Base-by-base conservation (phyloP, 2,797 vertebrate species). In the Pseudocheirus occidentalis region DNA sequence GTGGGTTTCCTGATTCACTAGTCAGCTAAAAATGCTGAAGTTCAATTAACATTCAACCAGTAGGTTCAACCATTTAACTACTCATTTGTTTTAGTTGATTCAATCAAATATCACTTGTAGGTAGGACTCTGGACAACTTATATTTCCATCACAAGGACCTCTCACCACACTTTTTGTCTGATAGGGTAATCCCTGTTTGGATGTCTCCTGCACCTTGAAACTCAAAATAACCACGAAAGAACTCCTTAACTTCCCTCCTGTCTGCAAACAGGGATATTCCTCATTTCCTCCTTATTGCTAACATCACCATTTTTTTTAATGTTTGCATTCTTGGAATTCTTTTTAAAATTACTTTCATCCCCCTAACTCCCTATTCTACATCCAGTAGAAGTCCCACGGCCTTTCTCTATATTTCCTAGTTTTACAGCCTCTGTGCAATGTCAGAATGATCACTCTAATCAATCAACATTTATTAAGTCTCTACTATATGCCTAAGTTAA, bases 371-470 rank as follows among this genome's bases (percentile, higher is more conserved):
- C 27, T 31, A n/a, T 91, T 93, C 40, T 93, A 66, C 11, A 57
- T 66, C 28, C 50, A 55, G n/a, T n/a, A 13, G 13, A 94, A 62
- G 66, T 92, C 10, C 53, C 29, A 34, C 9, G 13, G 11, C 24
- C 16, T 28, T 56, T 89, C 46, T 66, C 52, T 14, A 12, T 89
- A 14, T 9, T 90, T 94, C 91, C 27, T 90, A 50, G 58, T 90
- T 56, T 87, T 91, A 91, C 50, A 34, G 46, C 46, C 29, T 40
- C 9, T 55, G n/a, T 94, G 10, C 40, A 95, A 57, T 93, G 29
- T 31, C 90, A 12, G 52, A 59, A 94, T 91, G 5, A 56, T 89
- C 40, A 81, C 93, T 94, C 73, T 66, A 95, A 94, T 81, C 54
- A 93, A 34, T 87, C 21, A 81, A 40, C 18, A 87, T 50, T 46